Evolutionary conservation across 2,888 invertebrate species (phyloP).

Genomic region (Trichogramma evanescens): DNA sequence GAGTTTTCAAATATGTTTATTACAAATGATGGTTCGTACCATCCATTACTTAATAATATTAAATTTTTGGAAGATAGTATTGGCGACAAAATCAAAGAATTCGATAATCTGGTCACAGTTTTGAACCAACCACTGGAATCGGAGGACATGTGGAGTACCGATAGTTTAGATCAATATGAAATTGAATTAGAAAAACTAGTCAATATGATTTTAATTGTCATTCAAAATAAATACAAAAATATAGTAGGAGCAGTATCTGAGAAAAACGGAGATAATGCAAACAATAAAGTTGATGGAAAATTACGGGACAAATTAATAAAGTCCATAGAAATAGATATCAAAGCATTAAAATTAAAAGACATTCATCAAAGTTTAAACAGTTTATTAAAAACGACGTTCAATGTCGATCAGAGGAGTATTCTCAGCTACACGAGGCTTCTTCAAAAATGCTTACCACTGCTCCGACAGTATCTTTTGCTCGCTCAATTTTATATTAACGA

Average conservation of each 20-base stretch:
- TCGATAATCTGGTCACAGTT: constrained; percentile 3
- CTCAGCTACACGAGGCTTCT: constrained; percentile 36
- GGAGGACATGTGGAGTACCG: background rate
- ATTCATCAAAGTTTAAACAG: constrained; percentile 38
- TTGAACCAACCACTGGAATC: background rate
- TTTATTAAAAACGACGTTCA: constrained; percentile 47
- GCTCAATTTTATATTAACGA: constrained; percentile 75
- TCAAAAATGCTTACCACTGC: constrained; percentile 57
- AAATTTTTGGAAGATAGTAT: constrained; percentile 30
- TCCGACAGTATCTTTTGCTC: constrained; percentile 70
- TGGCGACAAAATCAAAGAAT: constrained; percentile 5
- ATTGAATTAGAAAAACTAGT: constrained; percentile 48
- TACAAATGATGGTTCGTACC: constrained; percentile 21
- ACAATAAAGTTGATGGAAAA: constrained; percentile 46
- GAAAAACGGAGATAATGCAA: constrained; percentile 41
- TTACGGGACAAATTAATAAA: constrained; percentile 61
- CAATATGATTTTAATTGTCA: constrained; percentile 50
- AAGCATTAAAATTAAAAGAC: constrained; percentile 52
- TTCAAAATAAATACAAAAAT: constrained; percentile 58
- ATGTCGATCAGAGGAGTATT: constrained; percentile 36
- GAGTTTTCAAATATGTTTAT: constrained; percentile 27
- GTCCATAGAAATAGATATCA: constrained; percentile 57
- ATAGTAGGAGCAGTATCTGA: constrained; percentile 40
- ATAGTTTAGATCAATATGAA: constrained; percentile 3
- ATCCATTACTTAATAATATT: constrained; percentile 37